phyloP scores from a whole-genome alignment of 2,797 vertebrate species.

The Melanotaenia maccullochi region DNA sequence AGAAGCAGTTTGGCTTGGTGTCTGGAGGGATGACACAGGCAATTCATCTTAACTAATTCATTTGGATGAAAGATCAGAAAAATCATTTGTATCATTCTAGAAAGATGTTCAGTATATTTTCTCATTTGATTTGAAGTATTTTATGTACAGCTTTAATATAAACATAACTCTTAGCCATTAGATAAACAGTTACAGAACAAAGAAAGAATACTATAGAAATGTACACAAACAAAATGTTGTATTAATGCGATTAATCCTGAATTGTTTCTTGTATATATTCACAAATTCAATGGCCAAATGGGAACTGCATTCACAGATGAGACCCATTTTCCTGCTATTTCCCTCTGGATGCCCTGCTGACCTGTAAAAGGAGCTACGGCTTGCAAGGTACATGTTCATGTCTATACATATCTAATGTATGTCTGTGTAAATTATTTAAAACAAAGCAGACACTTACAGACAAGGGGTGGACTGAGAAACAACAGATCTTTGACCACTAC shows the following conservation, averaged over 20 bases:
- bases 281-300: constrained; percentile 19
- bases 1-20: neutral
- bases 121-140: too few relatives aligned
- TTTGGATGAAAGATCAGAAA: too few relatives aligned
- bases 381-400: constrained; percentile 59
- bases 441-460: constrained; percentile 52
- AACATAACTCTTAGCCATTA: too few relatives aligned
- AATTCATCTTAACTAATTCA: too few relatives aligned
- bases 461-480: constrained; percentile 4
- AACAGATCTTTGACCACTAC: constrained; percentile 27
- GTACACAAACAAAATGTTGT: constrained; percentile 2
- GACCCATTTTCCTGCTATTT: constrained; percentile 71
- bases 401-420: constrained; percentile 65
- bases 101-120: too few relatives aligned
- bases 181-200: neutral
- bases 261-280: neutral
- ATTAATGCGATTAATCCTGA: neutral
- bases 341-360: constrained; percentile 56
- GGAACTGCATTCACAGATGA: constrained; percentile 67
- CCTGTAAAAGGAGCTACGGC: constrained; percentile 53
- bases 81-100: too few relatives aligned
- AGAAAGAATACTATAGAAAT: neutral
- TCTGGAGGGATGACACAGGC: neutral
- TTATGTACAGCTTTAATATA: too few relatives aligned
- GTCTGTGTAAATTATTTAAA: constrained; percentile 55